Evolutionary conservation across 2,113 vertebrate genomes (phyloP).

Genomic region (Equus quagga): DNA sequence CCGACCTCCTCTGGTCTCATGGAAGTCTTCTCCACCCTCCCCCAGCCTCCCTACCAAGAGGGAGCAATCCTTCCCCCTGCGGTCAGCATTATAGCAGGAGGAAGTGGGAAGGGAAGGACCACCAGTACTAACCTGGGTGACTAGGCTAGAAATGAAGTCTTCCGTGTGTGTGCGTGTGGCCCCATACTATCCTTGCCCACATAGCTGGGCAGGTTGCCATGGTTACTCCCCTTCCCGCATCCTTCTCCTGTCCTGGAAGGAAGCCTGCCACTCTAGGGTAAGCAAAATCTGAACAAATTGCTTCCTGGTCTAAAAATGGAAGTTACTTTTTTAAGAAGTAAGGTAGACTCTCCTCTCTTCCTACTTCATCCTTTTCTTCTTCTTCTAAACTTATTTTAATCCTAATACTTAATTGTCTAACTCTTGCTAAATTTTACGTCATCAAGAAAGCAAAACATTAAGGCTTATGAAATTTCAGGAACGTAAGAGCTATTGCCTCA

Average conservation of each 20-base stretch:
- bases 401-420: not conserved
- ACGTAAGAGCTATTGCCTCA: not conserved
- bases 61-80: not conserved
- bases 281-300: conserved; percentile 73
- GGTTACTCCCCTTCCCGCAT: conserved; percentile 62
- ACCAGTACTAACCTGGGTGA: conserved; percentile 15
- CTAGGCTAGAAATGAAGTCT: conserved; percentile 34
- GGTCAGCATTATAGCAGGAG: conserved; percentile 69
- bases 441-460: not conserved
- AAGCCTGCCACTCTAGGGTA: conserved; percentile 57
- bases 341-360: not conserved
- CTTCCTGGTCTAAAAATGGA: conserved; percentile 79
- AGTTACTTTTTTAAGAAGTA: not conserved
- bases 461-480: not conserved
- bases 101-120: conserved; percentile 67
- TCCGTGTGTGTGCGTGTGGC: not conserved
- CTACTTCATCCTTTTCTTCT: not conserved
- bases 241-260: conserved; percentile 65
- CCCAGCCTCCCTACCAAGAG: not conserved
- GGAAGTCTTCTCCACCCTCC: not conserved
- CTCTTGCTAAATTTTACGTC: not conserved
- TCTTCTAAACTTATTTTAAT: conserved; percentile 35
- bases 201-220: conserved; percentile 74
- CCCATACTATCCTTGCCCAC: conserved; percentile 30
- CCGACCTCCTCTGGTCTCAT: conserved; percentile 50